Evolutionary conservation across 2,113 vertebrate species (phyloP).

Genomic region (Clarias batrachus): DNA sequence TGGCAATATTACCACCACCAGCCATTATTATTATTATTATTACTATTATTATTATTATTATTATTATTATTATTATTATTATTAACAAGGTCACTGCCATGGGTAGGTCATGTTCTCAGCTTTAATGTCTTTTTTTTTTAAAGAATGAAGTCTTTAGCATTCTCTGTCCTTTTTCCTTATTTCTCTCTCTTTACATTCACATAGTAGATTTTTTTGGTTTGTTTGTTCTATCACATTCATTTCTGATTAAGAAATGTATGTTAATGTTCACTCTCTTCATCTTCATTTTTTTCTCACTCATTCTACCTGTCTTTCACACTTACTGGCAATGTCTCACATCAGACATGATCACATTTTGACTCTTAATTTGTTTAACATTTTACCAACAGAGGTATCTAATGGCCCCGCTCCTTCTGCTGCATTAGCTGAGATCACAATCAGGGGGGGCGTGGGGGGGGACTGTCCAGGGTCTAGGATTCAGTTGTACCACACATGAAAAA

Average conservation of each 20-base stretch:
- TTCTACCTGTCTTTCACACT: neutral
- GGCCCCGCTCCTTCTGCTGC: neutral
- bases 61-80: neutral
- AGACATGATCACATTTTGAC: neutral
- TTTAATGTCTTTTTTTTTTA: neutral
- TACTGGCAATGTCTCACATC: neutral
- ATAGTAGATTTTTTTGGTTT: neutral
- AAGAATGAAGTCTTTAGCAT: neutral
- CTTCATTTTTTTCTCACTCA: neutral
- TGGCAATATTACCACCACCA: neutral
- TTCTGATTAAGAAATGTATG: neutral
- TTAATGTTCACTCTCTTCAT: neutral
- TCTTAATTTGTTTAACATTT: neutral
- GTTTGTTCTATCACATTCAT: neutral
- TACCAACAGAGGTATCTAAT: neutral
- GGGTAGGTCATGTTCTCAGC: neutral
- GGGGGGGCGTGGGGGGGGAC: too few species aligned
- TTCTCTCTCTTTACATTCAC: neutral
- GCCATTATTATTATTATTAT: neutral
- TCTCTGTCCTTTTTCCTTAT: neutral
- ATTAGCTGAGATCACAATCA: neutral
- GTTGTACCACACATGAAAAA: neutral
- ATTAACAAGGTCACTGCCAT: neutral
- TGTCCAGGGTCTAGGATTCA: neutral
- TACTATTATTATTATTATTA: too few species aligned